These are phyloP conservation scores for Caenorhabditis becei DNA, from an alignment of 2,888 invertebrate genomes.

Conservation along the genomic window DNA sequence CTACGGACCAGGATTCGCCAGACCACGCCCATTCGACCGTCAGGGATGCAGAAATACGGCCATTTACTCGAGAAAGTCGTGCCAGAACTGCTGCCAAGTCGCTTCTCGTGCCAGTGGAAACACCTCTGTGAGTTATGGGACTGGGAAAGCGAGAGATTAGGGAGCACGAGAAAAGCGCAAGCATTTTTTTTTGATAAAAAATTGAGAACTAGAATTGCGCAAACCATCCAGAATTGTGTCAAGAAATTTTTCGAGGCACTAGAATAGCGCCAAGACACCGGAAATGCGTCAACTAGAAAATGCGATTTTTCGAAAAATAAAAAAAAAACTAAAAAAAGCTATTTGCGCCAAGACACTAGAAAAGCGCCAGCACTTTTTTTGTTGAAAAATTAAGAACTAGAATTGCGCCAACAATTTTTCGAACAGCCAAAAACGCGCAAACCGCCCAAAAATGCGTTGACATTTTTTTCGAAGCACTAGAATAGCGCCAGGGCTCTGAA, in stretches of 20 bases:
- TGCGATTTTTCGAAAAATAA: no score
- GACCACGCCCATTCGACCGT: conserved; percentile 63
- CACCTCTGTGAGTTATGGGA: conserved; percentile 54
- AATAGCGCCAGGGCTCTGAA: background rate
- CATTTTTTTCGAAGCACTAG: conserved; percentile 18
- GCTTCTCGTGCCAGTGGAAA: conserved; percentile 64
- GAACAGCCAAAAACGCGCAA: conserved; percentile 21
- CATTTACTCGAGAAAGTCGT: conserved; percentile 69
- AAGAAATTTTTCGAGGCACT: no score
- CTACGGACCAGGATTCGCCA: conserved; percentile 37
- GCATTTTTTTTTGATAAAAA: background rate
- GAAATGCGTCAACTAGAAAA: no score
- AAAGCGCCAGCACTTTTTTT: no score
- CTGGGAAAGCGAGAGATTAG: background rate
- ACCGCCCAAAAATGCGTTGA: conserved; percentile 27
- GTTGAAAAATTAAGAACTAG: no score
- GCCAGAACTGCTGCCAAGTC: conserved; percentile 70
- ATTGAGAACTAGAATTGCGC: no score
- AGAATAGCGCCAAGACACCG: no score
- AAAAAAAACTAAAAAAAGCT: no score
- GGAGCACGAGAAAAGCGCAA: background rate
- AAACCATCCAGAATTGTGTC: no score
- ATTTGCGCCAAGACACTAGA: no score
- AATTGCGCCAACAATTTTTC: no score
- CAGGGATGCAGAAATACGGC: conserved; percentile 71